phyloP scores from a whole-genome alignment of 2,797 vertebrate genomes.

The Adrianichthys oophorus region DNA sequence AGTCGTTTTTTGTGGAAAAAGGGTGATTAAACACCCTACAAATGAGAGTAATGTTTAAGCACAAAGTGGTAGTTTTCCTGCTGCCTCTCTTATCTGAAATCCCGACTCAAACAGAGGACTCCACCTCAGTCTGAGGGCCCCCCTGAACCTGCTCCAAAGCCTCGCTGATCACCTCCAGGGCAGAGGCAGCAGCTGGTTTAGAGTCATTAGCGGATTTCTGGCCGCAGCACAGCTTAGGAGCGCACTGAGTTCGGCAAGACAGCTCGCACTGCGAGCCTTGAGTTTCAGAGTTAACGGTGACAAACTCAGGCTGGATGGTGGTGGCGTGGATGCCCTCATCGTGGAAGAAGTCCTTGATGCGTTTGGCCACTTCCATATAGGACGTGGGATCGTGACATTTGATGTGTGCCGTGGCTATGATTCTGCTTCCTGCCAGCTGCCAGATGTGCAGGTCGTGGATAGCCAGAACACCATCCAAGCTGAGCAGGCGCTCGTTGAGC shows the following conservation, averaged over 20 bases:
- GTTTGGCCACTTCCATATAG: slow-evolving; percentile 97
- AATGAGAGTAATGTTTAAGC: slow-evolving; percentile 26
- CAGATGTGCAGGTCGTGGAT: slow-evolving; percentile 97
- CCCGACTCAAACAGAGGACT: slow-evolving; percentile 83
- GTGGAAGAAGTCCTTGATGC: slow-evolving; percentile 96
- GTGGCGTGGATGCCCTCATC: slow-evolving; percentile 97
- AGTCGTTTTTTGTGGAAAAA: slow-evolving; percentile 4
- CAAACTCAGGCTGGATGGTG: slow-evolving; percentile 97
- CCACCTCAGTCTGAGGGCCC: slow-evolving; percentile 68
- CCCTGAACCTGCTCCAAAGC: slow-evolving; percentile 52
- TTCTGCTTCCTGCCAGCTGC: slow-evolving; percentile 96
- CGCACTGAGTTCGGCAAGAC: slow-evolving; percentile 95
- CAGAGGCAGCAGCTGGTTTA: slow-evolving; percentile 58
- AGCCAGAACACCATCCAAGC: slow-evolving; percentile 90
- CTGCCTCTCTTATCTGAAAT: slow-evolving; percentile 6
- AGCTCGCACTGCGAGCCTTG: slow-evolving; percentile 89
- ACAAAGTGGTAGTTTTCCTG: slow-evolving; percentile 43
- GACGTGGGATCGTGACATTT: slow-evolving; percentile 94
- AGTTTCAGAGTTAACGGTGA: slow-evolving; percentile 87
- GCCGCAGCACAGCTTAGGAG: slow-evolving; percentile 93
- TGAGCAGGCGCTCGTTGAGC: slow-evolving; percentile 85
- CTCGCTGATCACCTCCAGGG: slow-evolving; percentile 85
- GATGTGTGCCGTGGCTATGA: slow-evolving; percentile 98
- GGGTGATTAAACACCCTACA: slow-evolving; percentile 13
- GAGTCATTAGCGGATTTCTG: slow-evolving; percentile 40